Conservation (phyloP, 2,797 vertebrate genomes). For the Synanceia verrucosa region DNA sequence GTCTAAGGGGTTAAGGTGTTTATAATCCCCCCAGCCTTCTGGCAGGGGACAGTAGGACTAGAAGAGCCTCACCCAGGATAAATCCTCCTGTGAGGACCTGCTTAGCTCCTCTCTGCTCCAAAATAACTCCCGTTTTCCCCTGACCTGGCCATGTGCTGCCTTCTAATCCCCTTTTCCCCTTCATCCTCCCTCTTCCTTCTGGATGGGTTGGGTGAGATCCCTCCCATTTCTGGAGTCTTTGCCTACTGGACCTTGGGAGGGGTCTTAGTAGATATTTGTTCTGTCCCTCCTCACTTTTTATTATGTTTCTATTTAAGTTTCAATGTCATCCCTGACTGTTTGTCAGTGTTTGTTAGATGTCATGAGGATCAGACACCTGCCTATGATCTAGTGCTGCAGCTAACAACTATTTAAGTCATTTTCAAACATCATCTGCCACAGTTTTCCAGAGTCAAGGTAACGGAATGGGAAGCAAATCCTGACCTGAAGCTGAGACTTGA, state of each 20-base stretch:
- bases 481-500: background rate
- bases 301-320: background rate
- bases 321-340: background rate
- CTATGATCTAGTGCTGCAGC: background rate
- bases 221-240: constrained; percentile 36
- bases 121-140: constrained; percentile 48
- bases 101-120: constrained; percentile 53
- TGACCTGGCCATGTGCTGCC: constrained; percentile 40
- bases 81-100: constrained; percentile 43
- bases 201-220: constrained; percentile 11
- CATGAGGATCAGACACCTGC: background rate
- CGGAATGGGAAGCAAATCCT: background rate
- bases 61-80: constrained; percentile 36
- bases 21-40: constrained; percentile 42
- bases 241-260: constrained; percentile 28
- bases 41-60: constrained; percentile 31
- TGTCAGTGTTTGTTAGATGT: background rate
- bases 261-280: background rate
- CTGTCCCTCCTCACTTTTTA: background rate
- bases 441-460: background rate
- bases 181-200: constrained; percentile 44
- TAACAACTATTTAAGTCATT: background rate
- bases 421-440: background rate
- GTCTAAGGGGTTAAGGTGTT: constrained; percentile 48
- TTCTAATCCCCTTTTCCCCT: constrained; percentile 46